Conservation (phyloP, 2,797 vertebrate species). For the Hemibagrus guttatus region DNA sequence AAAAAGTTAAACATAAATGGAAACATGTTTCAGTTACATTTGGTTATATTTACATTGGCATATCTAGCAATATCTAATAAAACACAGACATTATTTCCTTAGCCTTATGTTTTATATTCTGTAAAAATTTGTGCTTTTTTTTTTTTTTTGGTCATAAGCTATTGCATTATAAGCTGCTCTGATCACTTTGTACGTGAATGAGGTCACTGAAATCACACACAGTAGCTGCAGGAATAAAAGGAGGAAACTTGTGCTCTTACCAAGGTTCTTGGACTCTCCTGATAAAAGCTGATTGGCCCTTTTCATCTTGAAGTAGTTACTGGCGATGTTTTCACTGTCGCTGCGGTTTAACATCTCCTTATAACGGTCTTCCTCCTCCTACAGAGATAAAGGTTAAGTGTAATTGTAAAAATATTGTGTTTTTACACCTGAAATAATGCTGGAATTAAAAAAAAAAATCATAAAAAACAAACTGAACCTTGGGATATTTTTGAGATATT, state of each 20-base stretch:
- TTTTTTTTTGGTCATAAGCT: background rate
- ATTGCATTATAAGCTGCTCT: background rate
- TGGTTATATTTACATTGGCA: background rate
- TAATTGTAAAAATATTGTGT: no score
- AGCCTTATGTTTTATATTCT: background rate
- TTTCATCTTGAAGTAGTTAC: constrained; percentile 82
- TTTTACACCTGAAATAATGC: no score
- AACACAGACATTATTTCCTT: background rate
- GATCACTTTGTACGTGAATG: background rate
- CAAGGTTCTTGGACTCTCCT: constrained; percentile 66
- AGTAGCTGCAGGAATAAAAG: background rate
- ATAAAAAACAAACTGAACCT: no score
- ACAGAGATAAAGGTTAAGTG: constrained; percentile 1
- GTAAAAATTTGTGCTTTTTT: background rate
- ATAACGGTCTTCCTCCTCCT: constrained; percentile 77
- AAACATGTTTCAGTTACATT: background rate
- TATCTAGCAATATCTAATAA: background rate
- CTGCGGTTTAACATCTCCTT: constrained; percentile 84
- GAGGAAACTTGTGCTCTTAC: constrained; percentile 58
- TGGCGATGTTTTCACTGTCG: constrained; percentile 84
- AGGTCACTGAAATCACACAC: background rate
- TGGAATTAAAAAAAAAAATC: no score
- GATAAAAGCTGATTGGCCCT: constrained; percentile 79
- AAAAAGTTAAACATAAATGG: background rate
- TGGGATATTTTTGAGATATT: no score